A percentile compares a stretch with the other conserved stretches of the same genome.
Conservation (phyloP, 30 jellyfish, hydroid and myxozoan genomes). For the Phacellophora camtschatica region DNA sequence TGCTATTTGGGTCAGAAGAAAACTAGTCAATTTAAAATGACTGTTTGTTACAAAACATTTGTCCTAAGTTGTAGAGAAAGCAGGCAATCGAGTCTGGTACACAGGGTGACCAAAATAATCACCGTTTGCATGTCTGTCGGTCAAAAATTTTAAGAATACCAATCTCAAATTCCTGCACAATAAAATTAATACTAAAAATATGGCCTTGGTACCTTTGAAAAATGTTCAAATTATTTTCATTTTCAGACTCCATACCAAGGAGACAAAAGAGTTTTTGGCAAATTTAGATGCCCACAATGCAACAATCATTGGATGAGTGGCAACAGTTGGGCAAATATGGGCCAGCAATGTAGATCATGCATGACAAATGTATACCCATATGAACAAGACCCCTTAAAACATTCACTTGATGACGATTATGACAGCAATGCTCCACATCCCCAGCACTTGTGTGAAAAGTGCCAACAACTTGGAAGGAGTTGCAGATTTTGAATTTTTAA, state of each 20-base stretch:
- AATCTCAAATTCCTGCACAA: no score
- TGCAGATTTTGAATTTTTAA: conserved; percentile 38
- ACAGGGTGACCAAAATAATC: no score
- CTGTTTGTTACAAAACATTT: no score
- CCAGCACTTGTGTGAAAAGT: conserved; percentile 90
- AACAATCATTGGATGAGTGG: conserved; percentile 99
- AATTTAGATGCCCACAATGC: conserved; percentile 94
- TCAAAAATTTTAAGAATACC: no score
- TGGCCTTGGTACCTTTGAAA: no score
- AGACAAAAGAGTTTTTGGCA: conserved; percentile 91
- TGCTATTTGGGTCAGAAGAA: no score
- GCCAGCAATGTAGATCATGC: conserved; percentile 92
- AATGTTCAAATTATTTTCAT: no score
- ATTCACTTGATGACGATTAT: conserved; percentile 91
- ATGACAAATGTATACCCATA: conserved; percentile 88
- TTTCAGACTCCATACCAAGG: conserved; percentile 98
- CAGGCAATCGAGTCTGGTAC: no score
- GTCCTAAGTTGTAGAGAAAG: no score
- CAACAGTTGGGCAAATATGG: conserved; percentile 98
- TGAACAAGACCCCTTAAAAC: conserved; percentile 91
- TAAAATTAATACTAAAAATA: no score
- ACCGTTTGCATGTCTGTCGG: no score
- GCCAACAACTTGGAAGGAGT: conserved; percentile 83
- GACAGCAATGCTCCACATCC: conserved; percentile 95
- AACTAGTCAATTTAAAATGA: no score